Evolutionary conservation across 92 coral and sea anemone species (phyloP), one percentile per base, ranked within the genome.

Genomic region (Chrysogorgia sp.): DNA sequence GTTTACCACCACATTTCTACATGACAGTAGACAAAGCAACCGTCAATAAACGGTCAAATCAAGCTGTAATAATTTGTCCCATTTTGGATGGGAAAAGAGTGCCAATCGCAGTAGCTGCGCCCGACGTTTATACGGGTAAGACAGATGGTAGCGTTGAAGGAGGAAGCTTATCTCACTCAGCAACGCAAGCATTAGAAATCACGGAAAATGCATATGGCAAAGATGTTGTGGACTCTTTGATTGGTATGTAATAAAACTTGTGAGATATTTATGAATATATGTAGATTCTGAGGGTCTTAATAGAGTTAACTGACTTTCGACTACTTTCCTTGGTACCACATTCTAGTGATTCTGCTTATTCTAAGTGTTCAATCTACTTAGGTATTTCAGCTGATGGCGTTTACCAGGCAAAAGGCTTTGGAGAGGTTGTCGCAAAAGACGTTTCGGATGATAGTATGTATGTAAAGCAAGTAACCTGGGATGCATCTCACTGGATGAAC

Each of bases 351-450:
- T n/a, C n/a, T n/a, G n/a, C n/a, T n/a, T n/a, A n/a, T n/a, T n/a
- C n/a, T n/a, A n/a, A n/a, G n/a, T n/a, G n/a, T n/a, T n/a, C n/a
- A n/a, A n/a, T n/a, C n/a, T n/a, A n/a, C n/a, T n/a, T n/a, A 68
- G 76, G 76, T 24, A 50, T 68, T 24, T 41, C 58, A 14, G 58
- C 76, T 15, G 60, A 68, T 68, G 76, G 76, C n/a, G 76, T 68
- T 45, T 68, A 68, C 58, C 76, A 68, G 24, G 76, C 58, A 5
- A 68, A 33, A 34, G 76, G 76, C 3, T 70, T 70, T 32, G 10
- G 19, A 70, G 22, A 45, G 22, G 43, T 32, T 2, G 23, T 70
- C 31, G 41, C 35, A 14, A 55, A 14, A 10, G 60, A 22, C 40
- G 43, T 37, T 5, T 5, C 43, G 12, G 37, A 29, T 70, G 25